Base-by-base conservation (phyloP, 2,888 invertebrate genomes). In the Drosophila demipolita region DNA sequence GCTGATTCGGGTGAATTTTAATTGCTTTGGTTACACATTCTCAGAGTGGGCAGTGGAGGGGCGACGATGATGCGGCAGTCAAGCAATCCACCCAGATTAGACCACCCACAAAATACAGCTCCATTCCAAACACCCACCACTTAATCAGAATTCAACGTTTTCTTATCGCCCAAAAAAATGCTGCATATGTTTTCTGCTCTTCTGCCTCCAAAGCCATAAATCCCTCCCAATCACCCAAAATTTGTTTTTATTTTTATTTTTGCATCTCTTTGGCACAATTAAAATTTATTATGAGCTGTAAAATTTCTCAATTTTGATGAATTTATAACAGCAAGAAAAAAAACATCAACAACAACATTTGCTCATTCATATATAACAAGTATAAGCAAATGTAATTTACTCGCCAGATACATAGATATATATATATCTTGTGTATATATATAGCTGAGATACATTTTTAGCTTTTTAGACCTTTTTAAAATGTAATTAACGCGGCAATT, bases 251-350 rank as follows among this genome's bases (percentile, higher is more conserved):
- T 29, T 40, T 45, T 42, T 52, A 38, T 55, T 53, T 61, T 65
- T 63, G 29, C 20, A 32, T 35, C 68, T 71, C 89, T 73, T 89
- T 88, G 73, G 90, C 75, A 69, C 70, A 87, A 82, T 87, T 87
- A 75, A 86, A 76, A 78, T 76, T 70, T 80, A 45, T 87, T 82
- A 87, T 85, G 86, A 87, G 83, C 90, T 87, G 91, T 90, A 90
- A 85, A 90, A 75, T 78, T 84, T 82, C 66, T 84, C 69, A 76
- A 90, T 82, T 83, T 80, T 90, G 88, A 89, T 80, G 90, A 80
- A 87, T 90, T 87, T 80, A 87, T 80, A 76, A 70, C 75, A 57
- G 36, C 64, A 73, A 55, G 52, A 63, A 72, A 54, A 71, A 66
- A 57, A 53, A 54, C 23, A 23, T 11, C 9, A 40, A 15, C 40